Evolutionary conservation across 2,888 invertebrate genomes (phyloP), one percentile per base, ranked within the genome.

Genomic region (Cephalotes varians): DNA sequence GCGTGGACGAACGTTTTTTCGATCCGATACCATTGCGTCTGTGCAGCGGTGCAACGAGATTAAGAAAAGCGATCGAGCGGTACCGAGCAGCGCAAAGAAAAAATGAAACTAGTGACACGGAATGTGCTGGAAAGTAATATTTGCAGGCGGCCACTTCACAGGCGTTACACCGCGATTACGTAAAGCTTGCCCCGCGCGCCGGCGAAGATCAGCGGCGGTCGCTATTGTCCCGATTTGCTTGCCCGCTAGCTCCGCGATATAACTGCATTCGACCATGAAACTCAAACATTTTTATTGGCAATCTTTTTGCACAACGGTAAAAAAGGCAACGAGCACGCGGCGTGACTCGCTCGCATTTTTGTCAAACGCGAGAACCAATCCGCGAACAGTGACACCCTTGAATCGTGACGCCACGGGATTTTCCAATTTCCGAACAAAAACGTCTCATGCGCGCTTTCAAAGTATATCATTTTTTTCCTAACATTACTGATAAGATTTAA

Each of bases 71-170:
- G 44, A 80, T 67, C 47, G 56, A 54, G 49, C 54, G 56, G 21
- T 76, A 49, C 51, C 10, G 40, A 6, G 65, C 31, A 49, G 9
- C 34, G 62, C 34, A 60, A 10, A 7, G 18, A 64, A 62, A 69
- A 71, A 76, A 62, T 62, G 71, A 67, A 51, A 71, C 73, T 18
- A 72, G 83, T 79, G 86, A 85, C 86, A 87, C 82, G 85, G 89
- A 89, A 89, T 86, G 85, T 76, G 85, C 62, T 90, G 86, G 90
- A 90, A 90, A 88, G 90, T 89, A 89, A 88, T 88, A 89, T 85
- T 90, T 88, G 85, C 84, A 72, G 77, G 49, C 83, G 65, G 54
- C 81, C 54, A n/a, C n/a, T 40, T 25, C 34, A 71, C 81, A 73
- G 81, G 64, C 86, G 79, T 85, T 85, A 86, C 84, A 76, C 51